Evolutionary conservation across 2,113 vertebrate species (phyloP), one percentile per base, ranked within the genome.

Genomic region (Hippocampus zosterae): DNA sequence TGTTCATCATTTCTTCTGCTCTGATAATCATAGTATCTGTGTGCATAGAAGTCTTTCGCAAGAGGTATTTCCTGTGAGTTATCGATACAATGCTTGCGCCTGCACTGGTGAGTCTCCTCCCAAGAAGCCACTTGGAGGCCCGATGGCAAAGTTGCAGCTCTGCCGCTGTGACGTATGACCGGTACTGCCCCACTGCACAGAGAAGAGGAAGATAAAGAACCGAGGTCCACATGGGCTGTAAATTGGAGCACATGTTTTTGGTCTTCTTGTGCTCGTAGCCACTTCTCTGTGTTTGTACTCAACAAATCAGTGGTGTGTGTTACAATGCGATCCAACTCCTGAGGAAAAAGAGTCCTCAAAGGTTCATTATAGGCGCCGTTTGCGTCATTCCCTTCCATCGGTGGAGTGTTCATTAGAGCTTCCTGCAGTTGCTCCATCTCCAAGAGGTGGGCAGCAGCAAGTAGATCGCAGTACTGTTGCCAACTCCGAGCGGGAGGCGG

Each of bases 381-480:
- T 11, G 18, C 21, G 46, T 55, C 5, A 0, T 56, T 69, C 5
- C 27, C 56, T 15, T 77, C 53, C 65, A 68, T 65, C 12, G 71
- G 69, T 11, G 52, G 60, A 52, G 79, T 67, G 44, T 69, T 68
- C 23, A 16, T 78, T 27, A 92, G 82, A 59, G 76, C 76, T 10
- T 83, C 68, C 67, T 84, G 79, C 48, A 91, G 83, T 67, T 86
- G 77, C 46, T 83, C 81, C 89, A 92, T 90, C 76, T 92, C 82
- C 63, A 92, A 75, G 60, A 88, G 69, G 69, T 66, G 23, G 33
- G 91, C 90, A 52, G 83, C 90, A 74, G 76, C 60, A 21, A 90
- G 76, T 13, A 92, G 65, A 19, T 67, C 66, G 55, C 62, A 60
- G 66, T 85, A 84, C 23, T 81, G 74, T 50, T 80, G 77, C n/a